Conservation (phyloP, 2,888 invertebrate species). For the Choreutis nemorana region DNA sequence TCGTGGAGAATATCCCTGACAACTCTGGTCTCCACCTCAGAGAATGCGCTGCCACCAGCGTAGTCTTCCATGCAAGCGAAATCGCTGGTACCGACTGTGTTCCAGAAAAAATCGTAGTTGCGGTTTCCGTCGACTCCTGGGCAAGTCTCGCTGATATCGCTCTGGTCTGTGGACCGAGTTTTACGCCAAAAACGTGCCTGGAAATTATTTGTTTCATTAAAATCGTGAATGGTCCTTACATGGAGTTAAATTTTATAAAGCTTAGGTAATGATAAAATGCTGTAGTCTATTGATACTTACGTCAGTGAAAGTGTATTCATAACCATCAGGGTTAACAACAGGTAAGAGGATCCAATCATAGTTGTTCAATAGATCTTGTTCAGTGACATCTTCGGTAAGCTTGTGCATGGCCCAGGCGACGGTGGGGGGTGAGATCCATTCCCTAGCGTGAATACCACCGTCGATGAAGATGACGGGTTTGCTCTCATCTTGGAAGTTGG, state of each 20-base stretch:
- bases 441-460: slow-evolving; percentile 70
- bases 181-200: slow-evolving; percentile 74
- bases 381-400: slow-evolving; percentile 65
- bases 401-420: slow-evolving; percentile 72
- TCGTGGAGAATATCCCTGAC: slow-evolving; percentile 66
- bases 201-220: slow-evolving; percentile 12
- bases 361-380: slow-evolving; percentile 60
- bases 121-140: slow-evolving; percentile 78
- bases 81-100: slow-evolving; percentile 62
- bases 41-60: slow-evolving; percentile 69
- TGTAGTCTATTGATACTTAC: background rate
- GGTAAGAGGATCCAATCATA: slow-evolving; percentile 75
- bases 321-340: slow-evolving; percentile 77
- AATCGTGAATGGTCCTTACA: too few relatives aligned
- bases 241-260: too few relatives aligned
- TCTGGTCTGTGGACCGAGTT: slow-evolving; percentile 61
- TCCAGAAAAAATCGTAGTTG: slow-evolving; percentile 78
- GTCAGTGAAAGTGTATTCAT: slow-evolving; percentile 57
- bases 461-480: slow-evolving; percentile 70
- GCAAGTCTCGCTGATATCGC: slow-evolving; percentile 40
- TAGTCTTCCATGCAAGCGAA: slow-evolving; percentile 68
- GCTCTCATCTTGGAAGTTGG: slow-evolving; percentile 35
- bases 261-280: background rate
- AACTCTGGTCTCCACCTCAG: slow-evolving; percentile 70
- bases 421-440: slow-evolving; percentile 75